phyloP scores from a whole-genome alignment of 2,888 invertebrate species.

The Harpalus rubripes region DNA sequence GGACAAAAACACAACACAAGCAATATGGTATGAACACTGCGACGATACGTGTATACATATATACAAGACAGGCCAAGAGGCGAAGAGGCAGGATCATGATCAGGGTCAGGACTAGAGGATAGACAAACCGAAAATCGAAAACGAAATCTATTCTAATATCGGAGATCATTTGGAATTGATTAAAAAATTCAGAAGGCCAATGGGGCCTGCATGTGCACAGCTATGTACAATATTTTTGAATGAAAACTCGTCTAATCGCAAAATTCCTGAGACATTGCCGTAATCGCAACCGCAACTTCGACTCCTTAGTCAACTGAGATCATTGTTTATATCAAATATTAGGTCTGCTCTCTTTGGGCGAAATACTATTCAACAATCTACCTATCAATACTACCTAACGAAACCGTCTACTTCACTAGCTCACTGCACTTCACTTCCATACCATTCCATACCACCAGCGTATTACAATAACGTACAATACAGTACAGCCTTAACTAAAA shows the following conservation, averaged over 20 bases:
- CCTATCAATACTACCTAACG: conserved; percentile 41
- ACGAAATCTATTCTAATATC: conserved; percentile 75
- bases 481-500: conserved; percentile 43
- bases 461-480: conserved; percentile 29
- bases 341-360: conserved; percentile 76
- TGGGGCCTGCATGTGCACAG: background rate
- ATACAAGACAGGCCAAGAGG: conserved; percentile 29
- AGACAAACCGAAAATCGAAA: conserved; percentile 7
- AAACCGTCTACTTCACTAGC: conserved; percentile 35
- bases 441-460: conserved; percentile 17
- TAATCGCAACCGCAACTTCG: conserved; percentile 34
- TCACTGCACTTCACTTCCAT: background rate
- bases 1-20: conserved; percentile 48
- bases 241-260: conserved; percentile 70
- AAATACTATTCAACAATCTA: conserved; percentile 60
- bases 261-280: conserved; percentile 76
- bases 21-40: conserved; percentile 45
- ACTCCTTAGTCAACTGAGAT: conserved; percentile 74
- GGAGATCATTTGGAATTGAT: conserved; percentile 77
- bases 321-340: conserved; percentile 75
- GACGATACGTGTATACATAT: conserved; percentile 45
- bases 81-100: background rate
- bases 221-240: conserved; percentile 28
- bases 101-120: conserved; percentile 1
- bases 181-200: conserved; percentile 67